Percentiles rank a stretch among this genome's conserved stretches.
phyloP scores from a whole-genome alignment of 2,888 invertebrate species.

The Congeria kusceri region DNA sequence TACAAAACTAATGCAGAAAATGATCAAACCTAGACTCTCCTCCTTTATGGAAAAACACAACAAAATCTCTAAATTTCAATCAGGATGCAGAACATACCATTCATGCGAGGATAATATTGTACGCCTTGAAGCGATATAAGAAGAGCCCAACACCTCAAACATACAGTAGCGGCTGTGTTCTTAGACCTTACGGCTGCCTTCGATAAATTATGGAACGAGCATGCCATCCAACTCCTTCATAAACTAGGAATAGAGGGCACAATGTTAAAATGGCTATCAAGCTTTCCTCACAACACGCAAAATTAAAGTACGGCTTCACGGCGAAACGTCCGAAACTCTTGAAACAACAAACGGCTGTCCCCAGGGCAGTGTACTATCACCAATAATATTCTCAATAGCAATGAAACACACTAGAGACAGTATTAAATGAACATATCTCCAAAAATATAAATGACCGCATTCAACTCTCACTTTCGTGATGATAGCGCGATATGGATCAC shows the following conservation, averaged over 20 bases:
- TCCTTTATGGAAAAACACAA: conserved; percentile 3
- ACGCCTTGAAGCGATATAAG: conserved; percentile 7
- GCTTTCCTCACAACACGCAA: background rate
- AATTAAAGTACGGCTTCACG: conserved; percentile 7
- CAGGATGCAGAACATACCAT: conserved; percentile 6
- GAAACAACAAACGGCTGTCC: conserved; percentile 13
- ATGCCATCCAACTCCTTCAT: background rate
- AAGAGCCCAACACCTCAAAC: background rate
- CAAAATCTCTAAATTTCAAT: background rate
- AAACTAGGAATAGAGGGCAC: background rate
- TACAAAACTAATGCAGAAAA: conserved; percentile 18
- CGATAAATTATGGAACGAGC: conserved; percentile 15
- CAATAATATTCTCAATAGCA: background rate
- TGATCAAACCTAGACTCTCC: conserved; percentile 9
- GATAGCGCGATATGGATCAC: too few species aligned
- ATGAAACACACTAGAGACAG: background rate
- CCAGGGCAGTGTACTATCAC: conserved; percentile 1
- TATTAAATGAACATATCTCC: too few species aligned
- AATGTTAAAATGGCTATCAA: background rate
- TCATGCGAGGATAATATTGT: conserved; percentile 1
- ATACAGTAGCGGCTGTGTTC: conserved; percentile 3
- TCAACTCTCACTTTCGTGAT: too few species aligned
- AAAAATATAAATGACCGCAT: too few species aligned
- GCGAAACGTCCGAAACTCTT: background rate
- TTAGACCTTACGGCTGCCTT: conserved; percentile 1